A percentile compares a stretch with the other conserved stretches of the same genome.
Conservation (phyloP, 2,888 invertebrate species). For the Polymixis flavicincta region DNA sequence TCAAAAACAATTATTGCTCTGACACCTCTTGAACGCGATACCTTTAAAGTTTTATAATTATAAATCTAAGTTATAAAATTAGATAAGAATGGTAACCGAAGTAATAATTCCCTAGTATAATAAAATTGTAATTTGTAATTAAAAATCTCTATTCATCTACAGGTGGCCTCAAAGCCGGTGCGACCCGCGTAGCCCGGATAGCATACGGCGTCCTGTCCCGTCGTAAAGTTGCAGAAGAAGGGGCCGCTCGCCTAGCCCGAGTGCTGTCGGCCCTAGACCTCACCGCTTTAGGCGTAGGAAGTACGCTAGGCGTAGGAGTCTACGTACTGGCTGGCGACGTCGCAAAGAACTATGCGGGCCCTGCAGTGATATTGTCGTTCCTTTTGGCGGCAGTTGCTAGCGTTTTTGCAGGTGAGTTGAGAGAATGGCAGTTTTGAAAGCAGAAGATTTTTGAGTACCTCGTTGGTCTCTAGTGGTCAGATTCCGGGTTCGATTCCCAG, state of each 20-base stretch:
- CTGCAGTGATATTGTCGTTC: constrained; percentile 96
- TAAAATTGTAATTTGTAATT: background rate
- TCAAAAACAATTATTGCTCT: no score
- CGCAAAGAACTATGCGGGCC: constrained; percentile 95
- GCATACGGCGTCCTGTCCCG: constrained; percentile 84
- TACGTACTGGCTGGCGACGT: constrained; percentile 97
- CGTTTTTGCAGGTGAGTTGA: constrained; percentile 94
- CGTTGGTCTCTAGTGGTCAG: no score
- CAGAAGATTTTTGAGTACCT: no score
- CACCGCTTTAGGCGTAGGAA: constrained; percentile 95
- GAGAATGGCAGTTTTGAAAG: background rate
- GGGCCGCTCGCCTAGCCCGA: constrained; percentile 91
- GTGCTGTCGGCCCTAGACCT: constrained; percentile 95
- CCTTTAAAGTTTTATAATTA: no score
- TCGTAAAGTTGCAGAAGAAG: constrained; percentile 87
- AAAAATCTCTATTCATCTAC: constrained; percentile 23
- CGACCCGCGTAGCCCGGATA: constrained; percentile 76
- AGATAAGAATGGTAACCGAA: background rate
- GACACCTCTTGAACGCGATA: no score
- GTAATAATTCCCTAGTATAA: background rate
- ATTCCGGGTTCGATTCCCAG: no score
- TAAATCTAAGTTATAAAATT: background rate
- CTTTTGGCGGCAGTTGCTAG: constrained; percentile 97
- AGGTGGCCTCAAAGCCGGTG: constrained; percentile 86
- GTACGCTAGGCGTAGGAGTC: constrained; percentile 97